Conservation (phyloP, 2,113 vertebrate genomes). For the Petaurus breviceps region DNA sequence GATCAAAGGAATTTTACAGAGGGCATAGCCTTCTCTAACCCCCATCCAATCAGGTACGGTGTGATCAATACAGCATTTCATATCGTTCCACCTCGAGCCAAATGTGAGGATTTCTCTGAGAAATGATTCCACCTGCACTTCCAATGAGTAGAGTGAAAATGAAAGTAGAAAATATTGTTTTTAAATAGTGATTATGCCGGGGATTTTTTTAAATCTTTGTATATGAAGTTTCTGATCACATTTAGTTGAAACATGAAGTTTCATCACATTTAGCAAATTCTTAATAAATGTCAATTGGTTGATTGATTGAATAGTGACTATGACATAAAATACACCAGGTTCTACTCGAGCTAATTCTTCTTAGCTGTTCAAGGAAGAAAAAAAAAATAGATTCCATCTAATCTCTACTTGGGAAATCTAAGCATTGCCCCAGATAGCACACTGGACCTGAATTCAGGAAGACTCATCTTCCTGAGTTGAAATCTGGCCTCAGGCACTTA, state of each 20-base stretch:
- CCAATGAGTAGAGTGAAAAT: constrained; percentile 29
- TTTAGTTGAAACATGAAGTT: too few species aligned
- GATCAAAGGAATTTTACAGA: constrained; percentile 76
- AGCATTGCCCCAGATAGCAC: too few species aligned
- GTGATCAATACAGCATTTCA: constrained; percentile 74
- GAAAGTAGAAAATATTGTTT: neutral
- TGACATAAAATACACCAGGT: constrained; percentile 2
- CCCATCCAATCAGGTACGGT: constrained; percentile 59
- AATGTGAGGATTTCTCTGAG: constrained; percentile 63
- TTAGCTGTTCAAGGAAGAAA: constrained; percentile 20
- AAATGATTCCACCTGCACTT: neutral
- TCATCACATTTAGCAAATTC: neutral
- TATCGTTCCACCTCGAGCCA: constrained; percentile 43
- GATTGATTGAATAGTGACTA: constrained; percentile 37
- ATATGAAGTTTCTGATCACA: neutral
- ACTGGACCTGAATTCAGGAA: too few species aligned
- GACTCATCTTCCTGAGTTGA: too few species aligned
- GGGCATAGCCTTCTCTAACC: constrained; percentile 58
- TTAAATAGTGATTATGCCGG: neutral
- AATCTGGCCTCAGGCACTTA: too few species aligned
- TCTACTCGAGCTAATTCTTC: constrained; percentile 23
- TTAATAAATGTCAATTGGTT: constrained; percentile 3
- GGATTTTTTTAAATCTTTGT: neutral
- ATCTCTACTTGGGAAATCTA: neutral
- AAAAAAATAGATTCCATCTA: constrained; percentile 36